Base-by-base conservation (phyloP, 2,113 vertebrate species). In the Myotis lucifugus region DNA sequence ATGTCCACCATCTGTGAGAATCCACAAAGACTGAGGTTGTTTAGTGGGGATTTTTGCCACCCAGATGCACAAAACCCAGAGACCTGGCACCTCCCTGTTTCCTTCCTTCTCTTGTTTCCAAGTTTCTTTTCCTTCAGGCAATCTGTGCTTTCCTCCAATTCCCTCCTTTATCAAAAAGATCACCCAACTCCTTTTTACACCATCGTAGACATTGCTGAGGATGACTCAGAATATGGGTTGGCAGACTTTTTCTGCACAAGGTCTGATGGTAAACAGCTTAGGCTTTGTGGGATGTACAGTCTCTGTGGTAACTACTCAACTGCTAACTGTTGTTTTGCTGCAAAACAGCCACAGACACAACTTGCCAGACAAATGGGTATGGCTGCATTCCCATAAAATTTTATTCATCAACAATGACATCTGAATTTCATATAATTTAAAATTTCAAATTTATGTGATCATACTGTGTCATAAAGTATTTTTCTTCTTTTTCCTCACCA, bases 361-460 rank as follows among this genome's bases (percentile, higher is more conserved):
- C 52, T 52, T 52, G 52, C 2, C 0, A 32, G 29, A 76, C 46
- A 73, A 27, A 70, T 6, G 27, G 32, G 8, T 32, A n/a, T 42
- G 37, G n/a, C 40, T 88, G 5, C 4, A 42, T 69, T 46, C n/a
- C 40, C 85, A 29, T 11, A 59, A 88, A 90, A 67, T 10, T 46
- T 90, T 27, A 74, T 64, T 73, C 18, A 25, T 21, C 8, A 42
- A 54, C 7, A 42, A 3, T 56, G 59, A 85, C 15, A 85, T 37
- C 23, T 67, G 40, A 66, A 96, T 88, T 84, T 69, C 56, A 46
- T 8, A 34, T 18, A 40, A 37, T 59, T 91, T 74, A 17, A 59
- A 46, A 56, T 12, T 86, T 79, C 37, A 70, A 90, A 88, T 85
- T 27, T 92, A 89, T 61, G 46, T 34, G 48, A 72, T n/a, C 11